Percentiles rank a stretch among this genome's conserved stretches.
Evolutionary conservation across 2,797 vertebrate genomes (phyloP).

Genomic region (Kryptopterus vitreolus): DNA sequence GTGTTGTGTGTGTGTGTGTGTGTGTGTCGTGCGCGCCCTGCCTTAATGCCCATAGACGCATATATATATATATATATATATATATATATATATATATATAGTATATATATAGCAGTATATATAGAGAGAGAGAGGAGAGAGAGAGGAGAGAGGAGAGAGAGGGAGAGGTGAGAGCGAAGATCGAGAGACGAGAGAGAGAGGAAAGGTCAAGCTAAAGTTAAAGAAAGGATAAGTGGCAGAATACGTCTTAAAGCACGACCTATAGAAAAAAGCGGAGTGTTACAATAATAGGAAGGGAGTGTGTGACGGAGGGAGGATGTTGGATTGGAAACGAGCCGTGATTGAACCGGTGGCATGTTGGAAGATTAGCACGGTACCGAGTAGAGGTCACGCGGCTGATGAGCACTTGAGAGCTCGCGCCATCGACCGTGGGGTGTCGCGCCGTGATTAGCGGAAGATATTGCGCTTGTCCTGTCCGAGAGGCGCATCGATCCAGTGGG

Average conservation of each 20-base stretch:
- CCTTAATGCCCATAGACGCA: too few species aligned
- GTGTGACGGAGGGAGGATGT: background rate
- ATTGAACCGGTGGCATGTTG: constrained; percentile 58
- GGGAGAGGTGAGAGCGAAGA: too few species aligned
- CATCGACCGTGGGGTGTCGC: constrained; percentile 72
- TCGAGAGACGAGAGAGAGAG: too few species aligned
- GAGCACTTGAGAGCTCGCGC: constrained; percentile 46
- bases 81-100: too few species aligned
- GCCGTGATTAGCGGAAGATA: constrained; percentile 74
- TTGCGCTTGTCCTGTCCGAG: constrained; percentile 64
- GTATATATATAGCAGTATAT: too few species aligned
- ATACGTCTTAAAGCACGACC: background rate
- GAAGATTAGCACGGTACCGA: constrained; percentile 27
- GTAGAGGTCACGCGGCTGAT: constrained; percentile 24
- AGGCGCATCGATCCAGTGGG: constrained; percentile 69
- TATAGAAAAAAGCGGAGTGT: too few species aligned
- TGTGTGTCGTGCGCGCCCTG: too few species aligned
- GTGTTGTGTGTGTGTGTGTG: too few species aligned
- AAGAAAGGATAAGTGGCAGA: background rate
- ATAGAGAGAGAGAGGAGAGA: too few species aligned
- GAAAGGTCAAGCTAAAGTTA: background rate
- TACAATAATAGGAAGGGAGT: background rate
- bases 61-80: too few species aligned
- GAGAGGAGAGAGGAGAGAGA: too few species aligned
- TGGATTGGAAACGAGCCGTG: background rate